phyloP scores from a whole-genome alignment of 1,140 invertebrate species.

The Brachionus asplanchnoidis region DNA sequence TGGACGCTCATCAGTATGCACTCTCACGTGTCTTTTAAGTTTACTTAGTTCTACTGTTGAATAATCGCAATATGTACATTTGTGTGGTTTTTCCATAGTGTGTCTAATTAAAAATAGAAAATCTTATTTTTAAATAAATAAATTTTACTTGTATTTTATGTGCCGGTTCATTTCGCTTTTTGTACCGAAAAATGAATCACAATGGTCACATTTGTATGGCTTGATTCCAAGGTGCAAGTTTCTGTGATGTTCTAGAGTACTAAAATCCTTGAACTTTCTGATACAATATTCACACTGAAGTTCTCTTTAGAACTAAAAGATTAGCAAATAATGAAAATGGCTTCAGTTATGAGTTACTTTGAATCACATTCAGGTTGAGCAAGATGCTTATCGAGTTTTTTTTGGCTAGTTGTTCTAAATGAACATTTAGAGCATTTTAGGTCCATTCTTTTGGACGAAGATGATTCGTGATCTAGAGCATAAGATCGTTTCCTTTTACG shows the following conservation, averaged over 20 bases:
- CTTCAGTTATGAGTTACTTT: background rate
- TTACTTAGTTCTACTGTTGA: conserved; percentile 88
- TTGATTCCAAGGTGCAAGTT: conserved; percentile 39
- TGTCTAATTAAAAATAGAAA: conserved; percentile 61
- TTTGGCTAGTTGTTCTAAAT: background rate
- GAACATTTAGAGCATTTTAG: background rate
- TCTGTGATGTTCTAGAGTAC: background rate
- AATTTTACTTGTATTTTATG: conserved; percentile 62
- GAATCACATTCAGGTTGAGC: background rate
- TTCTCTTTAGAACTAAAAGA: background rate
- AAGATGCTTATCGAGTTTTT: background rate
- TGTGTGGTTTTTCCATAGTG: conserved; percentile 90
- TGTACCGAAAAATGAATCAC: conserved; percentile 86
- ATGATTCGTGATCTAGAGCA: background rate
- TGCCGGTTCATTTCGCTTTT: conserved; percentile 88
- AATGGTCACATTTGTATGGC: conserved; percentile 53
- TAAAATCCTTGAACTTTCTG: conserved; percentile 5
- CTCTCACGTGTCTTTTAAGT: conserved; percentile 82
- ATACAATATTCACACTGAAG: conserved; percentile 33
- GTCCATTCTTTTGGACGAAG: background rate
- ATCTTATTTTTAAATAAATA: background rate
- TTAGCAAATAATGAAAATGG: background rate
- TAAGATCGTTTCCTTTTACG: background rate
- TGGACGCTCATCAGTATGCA: conserved; percentile 75
- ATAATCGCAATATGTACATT: conserved; percentile 88